Base-by-base conservation (phyloP, 23 tunicate genomes). In the Styela plicata region DNA sequence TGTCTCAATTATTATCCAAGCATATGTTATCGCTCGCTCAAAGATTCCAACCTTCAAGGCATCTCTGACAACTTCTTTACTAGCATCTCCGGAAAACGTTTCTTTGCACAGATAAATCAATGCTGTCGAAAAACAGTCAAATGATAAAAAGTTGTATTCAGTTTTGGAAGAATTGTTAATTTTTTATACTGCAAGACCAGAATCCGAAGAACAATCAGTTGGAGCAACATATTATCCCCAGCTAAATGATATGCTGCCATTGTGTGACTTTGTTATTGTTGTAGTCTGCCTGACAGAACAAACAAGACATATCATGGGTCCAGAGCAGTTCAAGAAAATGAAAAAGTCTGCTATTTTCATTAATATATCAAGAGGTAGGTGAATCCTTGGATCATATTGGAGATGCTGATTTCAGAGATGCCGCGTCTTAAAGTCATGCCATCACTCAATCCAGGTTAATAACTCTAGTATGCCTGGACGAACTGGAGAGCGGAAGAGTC, bases 211-310 rank as follows among this genome's bases (percentile, higher is more conserved):
- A 23, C 37, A 71, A 79, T 23, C 78, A 5, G 69, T 93, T 16
- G 78, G 67, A 1, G 98, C 98, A 1, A 79, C 85, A 0, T 93
- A 88, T 63, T 85, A 76, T 70, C 37, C 83, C 25, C 3, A 27
- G 2, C 37, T 93, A n/a, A 81, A 80, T 64, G 93, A 93, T 31
- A 93, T 93, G 93, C 70, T 93, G 25, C 98, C 98, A 3, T 52
- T 78, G 2, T 93, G 98, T 78, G 98, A 93, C 63, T 88, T 85
- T 69, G 87, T 93, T 2, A 35, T 93, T 31, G 87, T 93, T 25
- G 24, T 36, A 2, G 85, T 93, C 10, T 53, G 83, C 24, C 69
- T 88, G 7, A 84, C 98, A 52, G 83, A 89, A 24, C 93, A 88
- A 81, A 93, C 98, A 1, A 81, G 5, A 0, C 82, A 85, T 22